A percentile compares a stretch with the other conserved stretches of the same genome.
phyloP scores from a whole-genome alignment of 2,113 vertebrate genomes.

The Erythrocercus mccallii region DNA sequence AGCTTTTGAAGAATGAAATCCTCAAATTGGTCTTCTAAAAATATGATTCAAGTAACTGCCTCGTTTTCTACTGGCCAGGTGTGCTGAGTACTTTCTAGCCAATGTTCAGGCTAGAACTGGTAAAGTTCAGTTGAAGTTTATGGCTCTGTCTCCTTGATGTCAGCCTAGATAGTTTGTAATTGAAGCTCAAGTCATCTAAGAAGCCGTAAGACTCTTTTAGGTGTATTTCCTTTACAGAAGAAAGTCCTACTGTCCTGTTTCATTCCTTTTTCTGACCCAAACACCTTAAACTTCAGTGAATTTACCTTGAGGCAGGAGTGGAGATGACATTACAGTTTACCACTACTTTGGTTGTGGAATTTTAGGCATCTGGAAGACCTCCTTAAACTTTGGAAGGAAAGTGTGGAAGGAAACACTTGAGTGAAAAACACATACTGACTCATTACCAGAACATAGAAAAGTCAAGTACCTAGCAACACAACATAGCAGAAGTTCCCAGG shows the following conservation, averaged over 20 bases:
- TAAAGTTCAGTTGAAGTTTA: not conserved
- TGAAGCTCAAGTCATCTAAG: not conserved
- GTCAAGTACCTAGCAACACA: not conserved
- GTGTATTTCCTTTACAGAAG: not conserved
- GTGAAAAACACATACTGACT: not conserved
- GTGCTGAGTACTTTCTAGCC: not conserved
- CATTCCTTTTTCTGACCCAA: not conserved
- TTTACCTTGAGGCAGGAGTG: not conserved
- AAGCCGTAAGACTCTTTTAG: not conserved
- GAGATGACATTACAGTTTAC: not conserved
- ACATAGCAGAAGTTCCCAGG: not conserved
- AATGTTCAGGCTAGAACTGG: not conserved
- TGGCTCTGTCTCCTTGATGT: not conserved
- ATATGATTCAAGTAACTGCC: not conserved
- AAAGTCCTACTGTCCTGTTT: not conserved
- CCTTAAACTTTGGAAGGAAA: not conserved
- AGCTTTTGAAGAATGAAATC: not conserved
- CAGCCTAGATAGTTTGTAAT: not conserved
- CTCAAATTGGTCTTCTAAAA: not conserved
- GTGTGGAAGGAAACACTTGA: not conserved
- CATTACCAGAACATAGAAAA: not conserved
- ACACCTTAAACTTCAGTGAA: not conserved
- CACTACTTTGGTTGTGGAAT: not conserved
- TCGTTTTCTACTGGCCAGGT: accelerated
- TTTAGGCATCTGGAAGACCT: not conserved